Percentiles rank a stretch among this genome's conserved stretches.
These are phyloP conservation scores for Aphidius ervi DNA, from an alignment of 1,140 invertebrate genomes.

Conservation along the genomic window DNA sequence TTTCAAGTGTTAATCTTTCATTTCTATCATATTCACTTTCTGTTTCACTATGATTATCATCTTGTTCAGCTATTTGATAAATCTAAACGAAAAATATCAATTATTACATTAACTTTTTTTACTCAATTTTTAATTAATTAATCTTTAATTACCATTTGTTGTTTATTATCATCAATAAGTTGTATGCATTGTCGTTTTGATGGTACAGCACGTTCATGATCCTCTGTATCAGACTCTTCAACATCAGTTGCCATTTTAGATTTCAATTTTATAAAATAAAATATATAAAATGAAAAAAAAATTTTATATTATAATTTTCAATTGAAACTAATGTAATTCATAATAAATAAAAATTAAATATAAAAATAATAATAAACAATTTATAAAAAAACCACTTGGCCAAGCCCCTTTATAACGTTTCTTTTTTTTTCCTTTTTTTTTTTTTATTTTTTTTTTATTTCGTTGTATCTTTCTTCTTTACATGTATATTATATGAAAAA, in stretches of 20 bases:
- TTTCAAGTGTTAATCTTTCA: slow-evolving; percentile 34
- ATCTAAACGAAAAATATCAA: slow-evolving; percentile 22
- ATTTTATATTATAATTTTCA: too few species aligned
- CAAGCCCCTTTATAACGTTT: too few species aligned
- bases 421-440: too few species aligned
- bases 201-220: slow-evolving; percentile 37
- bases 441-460: too few species aligned
- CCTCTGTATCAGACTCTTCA: slow-evolving; percentile 45
- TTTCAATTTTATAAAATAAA: slow-evolving; percentile 14
- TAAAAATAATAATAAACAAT: too few species aligned
- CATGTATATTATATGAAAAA: too few species aligned
- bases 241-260: slow-evolving; percentile 47
- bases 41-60: slow-evolving; percentile 12
- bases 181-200: slow-evolving; percentile 39
- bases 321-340: too few species aligned
- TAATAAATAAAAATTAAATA: too few species aligned
- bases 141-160: slow-evolving; percentile 33
- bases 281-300: slow-evolving; percentile 4
- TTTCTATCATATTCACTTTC: slow-evolving; percentile 28
- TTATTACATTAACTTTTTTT: too few species aligned
- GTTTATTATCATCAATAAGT: slow-evolving; percentile 22
- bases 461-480: too few species aligned
- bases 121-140: background rate
- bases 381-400: too few species aligned
- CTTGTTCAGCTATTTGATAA: slow-evolving; percentile 15